Evolutionary conservation across 2,888 invertebrate species (phyloP), one percentile per base, ranked within the genome.

Genomic region (Nematopogon swammerdamellus): DNA sequence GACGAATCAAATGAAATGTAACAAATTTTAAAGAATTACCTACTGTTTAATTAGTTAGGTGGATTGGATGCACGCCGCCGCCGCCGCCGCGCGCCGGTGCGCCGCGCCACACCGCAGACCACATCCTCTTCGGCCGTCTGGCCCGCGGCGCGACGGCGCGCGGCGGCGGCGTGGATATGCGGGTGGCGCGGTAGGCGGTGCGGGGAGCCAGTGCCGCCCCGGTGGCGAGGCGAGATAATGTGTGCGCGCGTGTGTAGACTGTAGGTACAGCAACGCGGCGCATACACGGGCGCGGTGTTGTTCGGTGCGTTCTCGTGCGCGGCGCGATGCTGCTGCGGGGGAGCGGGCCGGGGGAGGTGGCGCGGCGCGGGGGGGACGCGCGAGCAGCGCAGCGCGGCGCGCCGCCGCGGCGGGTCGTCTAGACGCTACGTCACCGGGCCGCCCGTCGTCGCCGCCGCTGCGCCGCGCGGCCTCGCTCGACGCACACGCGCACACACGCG

Each of bases 391-490:
- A 30, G 53, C 57, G 57, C 64, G 61, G 56, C 59, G 57, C 47
- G 54, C 50, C 43, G 48, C 58, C 62, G 60, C 60, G 49, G 29
- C 20, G 45, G 45, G 64, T 63, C 70, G 77, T 77, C 77, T 77
- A 77, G 77, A 77, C 77, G 71, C 77, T 76, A 81, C 80, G 82
- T 82, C 80, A 81, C 80, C 68, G 82, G 82, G 81, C 81, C 81
- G 81, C n/a, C 72, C 82, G 80, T 74, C 80, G 79, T 81, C 81
- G 71, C 72, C n/a, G n/a, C n/a, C n/a, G n/a, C n/a, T n/a, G 80
- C 80, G 77, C 75, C 75, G 74, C 36, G 36, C 36, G 36, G 36
- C 36, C 36, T 36, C 36, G 36, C 8, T 14, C 14, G 36, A 14
- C 36, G 14, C 36, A 36, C 36, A 14, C 36, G 8, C 36, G 8